These are phyloP conservation scores for Himalopsyche phryganea DNA, from an alignment of 1,140 invertebrate species.

Conservation along the genomic window DNA sequence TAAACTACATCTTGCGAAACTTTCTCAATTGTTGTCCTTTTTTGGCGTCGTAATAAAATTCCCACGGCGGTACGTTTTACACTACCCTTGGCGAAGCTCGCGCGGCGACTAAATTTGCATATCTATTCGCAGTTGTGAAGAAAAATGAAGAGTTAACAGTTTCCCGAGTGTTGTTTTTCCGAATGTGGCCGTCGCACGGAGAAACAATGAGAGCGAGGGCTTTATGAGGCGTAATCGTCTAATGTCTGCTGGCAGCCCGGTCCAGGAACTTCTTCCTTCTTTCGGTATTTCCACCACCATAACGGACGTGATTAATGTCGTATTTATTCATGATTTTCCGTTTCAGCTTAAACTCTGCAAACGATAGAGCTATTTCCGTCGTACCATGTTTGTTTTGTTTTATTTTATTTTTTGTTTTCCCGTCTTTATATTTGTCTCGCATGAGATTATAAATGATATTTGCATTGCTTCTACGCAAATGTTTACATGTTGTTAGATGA, in stretches of 20 bases:
- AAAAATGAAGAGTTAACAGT: slow-evolving; percentile 28
- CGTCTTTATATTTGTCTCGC: not conserved
- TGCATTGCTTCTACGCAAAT: not conserved
- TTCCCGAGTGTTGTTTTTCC: slow-evolving; percentile 22
- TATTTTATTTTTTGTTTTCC: not conserved
- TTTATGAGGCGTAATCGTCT: slow-evolving; percentile 30
- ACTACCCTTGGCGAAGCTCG: not conserved
- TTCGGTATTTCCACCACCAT: slow-evolving; percentile 7
- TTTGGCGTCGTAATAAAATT: slow-evolving; percentile 4
- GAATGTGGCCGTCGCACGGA: not conserved
- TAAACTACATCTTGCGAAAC: no score
- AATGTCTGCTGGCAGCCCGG: slow-evolving; percentile 14
- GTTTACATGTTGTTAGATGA: no score
- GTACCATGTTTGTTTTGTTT: not conserved
- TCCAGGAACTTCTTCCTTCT: slow-evolving; percentile 6
- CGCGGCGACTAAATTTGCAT: slow-evolving; percentile 23
- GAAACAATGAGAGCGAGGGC: slow-evolving; percentile 16
- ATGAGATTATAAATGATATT: slow-evolving; percentile 14
- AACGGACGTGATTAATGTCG: slow-evolving; percentile 31
- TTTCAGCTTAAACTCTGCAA: slow-evolving; percentile 1
- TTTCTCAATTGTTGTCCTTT: no score
- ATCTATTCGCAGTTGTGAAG: slow-evolving; percentile 12
- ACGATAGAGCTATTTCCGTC: no score
- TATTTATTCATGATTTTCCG: slow-evolving; percentile 33
- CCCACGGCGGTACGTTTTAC: slow-evolving; percentile 5